Evolutionary conservation across 2,797 vertebrate species (phyloP), one percentile per base, ranked within the genome.

Genomic region (Thamnophis elegans): DNA sequence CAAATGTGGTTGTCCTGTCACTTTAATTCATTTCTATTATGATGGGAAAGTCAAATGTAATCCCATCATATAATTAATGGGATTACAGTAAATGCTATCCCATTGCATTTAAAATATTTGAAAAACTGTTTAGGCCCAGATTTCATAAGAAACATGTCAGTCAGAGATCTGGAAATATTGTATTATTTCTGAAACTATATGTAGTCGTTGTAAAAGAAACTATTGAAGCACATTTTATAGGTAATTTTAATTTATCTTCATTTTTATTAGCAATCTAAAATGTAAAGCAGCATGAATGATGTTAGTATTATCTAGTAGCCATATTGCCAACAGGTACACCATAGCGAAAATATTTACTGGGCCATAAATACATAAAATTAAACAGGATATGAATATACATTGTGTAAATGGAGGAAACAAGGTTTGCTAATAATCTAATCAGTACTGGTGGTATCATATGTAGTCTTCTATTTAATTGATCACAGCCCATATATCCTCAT

Each of bases 151-250:
- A 95, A 94, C 95, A 96, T 94, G 89, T 94, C 95, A 95, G 89
- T 94, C 95, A 95, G 90, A 93, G 94, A 96, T 93, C 89, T 94
- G n/a, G 93, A 94, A 90, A 93, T 97, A 96, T 97, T 97, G 97
- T 97, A 96, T 68, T 96, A 94, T 96, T 94, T 95, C 92, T 96
- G 95, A 96, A 94, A 93, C 96, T 94, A 96, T 96, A 95, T 95
- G 93, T 93, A 95, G 90, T 87, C 95, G 87, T 0, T 20, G 42
- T 95, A 94, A 96, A 94, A 96, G 89, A 94, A 95, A 94, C 55
- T 94, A 91, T 78, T 42, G 54, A 93, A 87, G 53, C 28, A 68
- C 18, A 62, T 89, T 65, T 16, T 12, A 32, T 32, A n/a, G 10
- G 18, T 89, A 22, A n/a, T 53, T 36, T 89, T 68, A n/a, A 11